Base-by-base conservation (phyloP, 2,797 vertebrate species). In the Kryptopterus vitreolus region DNA sequence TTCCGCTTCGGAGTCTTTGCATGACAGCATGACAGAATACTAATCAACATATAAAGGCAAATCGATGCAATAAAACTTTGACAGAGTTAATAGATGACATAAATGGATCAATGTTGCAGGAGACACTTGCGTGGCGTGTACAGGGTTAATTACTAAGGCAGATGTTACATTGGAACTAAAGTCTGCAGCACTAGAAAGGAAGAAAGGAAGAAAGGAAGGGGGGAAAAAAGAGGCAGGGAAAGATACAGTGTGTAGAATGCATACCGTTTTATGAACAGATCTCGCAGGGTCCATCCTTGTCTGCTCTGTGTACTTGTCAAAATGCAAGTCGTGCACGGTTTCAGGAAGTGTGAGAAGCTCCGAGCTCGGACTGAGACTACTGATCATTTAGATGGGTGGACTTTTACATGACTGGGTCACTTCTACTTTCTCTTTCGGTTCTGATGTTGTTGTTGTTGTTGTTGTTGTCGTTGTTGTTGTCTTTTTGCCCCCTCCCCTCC, bases 351-450 rank as follows among this genome's bases (percentile, higher is more conserved):
- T 63, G 29, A 50, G 11, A 13, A 69, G 16, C 13, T 55, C 29
- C 52, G 3, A 58, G 26, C 24, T 13, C n/a, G 18, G 59, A 22
- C 24, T 6, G 46, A 35, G 5, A 73, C 69, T 58, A 18, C 11
- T 31, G 4, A 16, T 7, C 0, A 46, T 13, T 80, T 46, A 4
- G 33, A 66, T n/a, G 24, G 16, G 33, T 11, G 3, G 35, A 18
- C 11, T 20, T 3, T 31, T 31, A 43, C 71, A 66, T 66, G n/a
- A 33, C 71, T 48, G 6, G 7, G 1, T 0, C 12, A 1, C 0
- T 75, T 75, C 65, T 58, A 66, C 72, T 80, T 80, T 80, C 79
- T 59, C 71, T 80, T 80, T 80, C 79, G 38, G 33, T 75, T 80
- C 26, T 3, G 46, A 18, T 10, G 38, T 43, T 43, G 38, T 43